Conservation (phyloP, 2,113 vertebrate species). For the Lepus americanus region DNA sequence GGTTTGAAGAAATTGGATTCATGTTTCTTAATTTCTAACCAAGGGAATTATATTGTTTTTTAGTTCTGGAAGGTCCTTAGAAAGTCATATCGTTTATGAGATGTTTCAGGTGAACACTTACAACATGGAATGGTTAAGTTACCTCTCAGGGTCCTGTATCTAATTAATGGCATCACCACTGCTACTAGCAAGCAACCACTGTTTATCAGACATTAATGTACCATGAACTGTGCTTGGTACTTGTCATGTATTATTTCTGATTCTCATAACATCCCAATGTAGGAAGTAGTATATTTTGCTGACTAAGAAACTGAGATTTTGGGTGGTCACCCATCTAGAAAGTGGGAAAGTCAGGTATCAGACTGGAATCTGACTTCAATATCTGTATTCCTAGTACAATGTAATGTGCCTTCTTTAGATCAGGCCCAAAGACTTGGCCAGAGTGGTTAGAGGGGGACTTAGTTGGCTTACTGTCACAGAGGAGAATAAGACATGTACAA, state of each 20-base stretch:
- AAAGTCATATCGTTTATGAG: neutral
- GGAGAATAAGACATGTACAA: neutral
- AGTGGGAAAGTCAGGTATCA: neutral
- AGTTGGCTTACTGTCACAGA: neutral
- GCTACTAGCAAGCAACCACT: neutral
- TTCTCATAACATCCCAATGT: neutral
- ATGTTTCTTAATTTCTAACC: conserved; percentile 52
- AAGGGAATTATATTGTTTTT: neutral
- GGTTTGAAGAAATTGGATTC: conserved; percentile 50
- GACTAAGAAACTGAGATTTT: conserved; percentile 35
- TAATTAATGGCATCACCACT: neutral
- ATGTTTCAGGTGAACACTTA: neutral
- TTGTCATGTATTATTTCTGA: conserved; percentile 32
- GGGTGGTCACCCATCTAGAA: neutral
- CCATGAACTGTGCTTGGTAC: neutral
- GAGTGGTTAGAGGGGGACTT: neutral
- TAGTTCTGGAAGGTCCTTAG: neutral
- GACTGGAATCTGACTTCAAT: neutral
- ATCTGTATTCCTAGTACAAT: neutral
- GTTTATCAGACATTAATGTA: neutral
- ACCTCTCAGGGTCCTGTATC: neutral
- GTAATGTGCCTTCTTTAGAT: neutral
- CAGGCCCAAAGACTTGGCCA: too few relatives aligned
- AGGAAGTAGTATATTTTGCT: conserved; percentile 25
- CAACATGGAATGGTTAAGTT: neutral